Evolutionary conservation across 2,888 invertebrate species (phyloP).

Genomic region (Pheosia tremula): DNA sequence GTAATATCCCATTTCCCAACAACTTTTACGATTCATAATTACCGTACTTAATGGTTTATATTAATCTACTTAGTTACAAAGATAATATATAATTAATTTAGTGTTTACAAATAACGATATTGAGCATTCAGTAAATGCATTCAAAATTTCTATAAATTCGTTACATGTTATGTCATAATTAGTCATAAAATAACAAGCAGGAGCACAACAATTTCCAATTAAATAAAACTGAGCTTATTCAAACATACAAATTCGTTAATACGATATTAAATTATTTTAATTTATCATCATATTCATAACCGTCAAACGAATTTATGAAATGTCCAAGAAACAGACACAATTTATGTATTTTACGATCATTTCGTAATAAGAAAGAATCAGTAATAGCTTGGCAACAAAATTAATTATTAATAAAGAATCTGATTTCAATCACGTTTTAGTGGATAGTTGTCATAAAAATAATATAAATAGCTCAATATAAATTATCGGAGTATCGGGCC

Average conservation of each 20-base stretch:
- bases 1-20: too few species aligned
- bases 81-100: too few species aligned
- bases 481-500: constrained; percentile 36
- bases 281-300: constrained; percentile 32
- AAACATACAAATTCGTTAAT: constrained; percentile 30
- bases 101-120: too few species aligned
- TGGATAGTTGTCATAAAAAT: constrained; percentile 39
- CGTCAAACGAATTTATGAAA: constrained; percentile 31
- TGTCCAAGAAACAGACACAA: constrained; percentile 22
- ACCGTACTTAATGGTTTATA: too few species aligned
- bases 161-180: too few species aligned
- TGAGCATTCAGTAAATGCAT: too few species aligned
- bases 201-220: constrained; percentile 21
- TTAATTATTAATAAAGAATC: constrained; percentile 38
- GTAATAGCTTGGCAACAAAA: constrained; percentile 35
- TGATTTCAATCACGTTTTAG: constrained; percentile 39
- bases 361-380: constrained; percentile 31
- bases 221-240: constrained; percentile 19
- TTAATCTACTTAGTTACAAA: too few species aligned
- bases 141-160: too few species aligned
- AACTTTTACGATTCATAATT: too few species aligned
- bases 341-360: constrained; percentile 33
- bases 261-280: constrained; percentile 27
- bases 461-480: constrained; percentile 43
- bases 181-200: too few species aligned